Conservation (phyloP, 2,888 invertebrate genomes). For the Spisula solida region DNA sequence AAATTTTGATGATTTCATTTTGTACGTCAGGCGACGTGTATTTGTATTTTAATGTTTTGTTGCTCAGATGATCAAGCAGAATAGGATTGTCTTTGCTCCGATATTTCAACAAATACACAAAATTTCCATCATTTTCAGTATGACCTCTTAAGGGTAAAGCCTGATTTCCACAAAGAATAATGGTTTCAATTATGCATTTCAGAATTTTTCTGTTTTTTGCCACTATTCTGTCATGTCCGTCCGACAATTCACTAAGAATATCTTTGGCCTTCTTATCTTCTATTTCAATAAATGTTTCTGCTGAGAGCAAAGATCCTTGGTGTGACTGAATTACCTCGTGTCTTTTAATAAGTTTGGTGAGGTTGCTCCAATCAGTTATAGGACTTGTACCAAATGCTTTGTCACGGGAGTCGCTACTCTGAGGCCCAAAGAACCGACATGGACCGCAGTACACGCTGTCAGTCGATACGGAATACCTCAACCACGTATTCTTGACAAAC, state of each 20-base stretch:
- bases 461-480: no score
- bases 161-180: conserved; percentile 51
- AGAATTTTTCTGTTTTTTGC: conserved; percentile 25
- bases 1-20: conserved; percentile 46
- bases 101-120: conserved; percentile 6
- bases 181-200: conserved; percentile 31
- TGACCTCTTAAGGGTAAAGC: conserved; percentile 48
- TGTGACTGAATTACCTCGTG: neutral
- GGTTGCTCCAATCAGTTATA: conserved; percentile 21
- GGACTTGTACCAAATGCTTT: conserved; percentile 19
- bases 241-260: conserved; percentile 7
- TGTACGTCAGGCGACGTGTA: conserved; percentile 43
- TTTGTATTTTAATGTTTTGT: neutral
- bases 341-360: conserved; percentile 15
- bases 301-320: conserved; percentile 1
- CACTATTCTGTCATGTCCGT: neutral
- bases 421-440: conserved; percentile 13
- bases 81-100: conserved; percentile 25
- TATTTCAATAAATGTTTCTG: conserved; percentile 26
- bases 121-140: conserved; percentile 33
- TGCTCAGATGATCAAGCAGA: conserved; percentile 18
- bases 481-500: no score
- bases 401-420: neutral
- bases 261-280: conserved; percentile 19
- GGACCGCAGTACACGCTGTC: no score